These are phyloP conservation scores for Aphidoletes aphidimyza DNA, from an alignment of 2,888 invertebrate species.

Conservation along the genomic window DNA sequence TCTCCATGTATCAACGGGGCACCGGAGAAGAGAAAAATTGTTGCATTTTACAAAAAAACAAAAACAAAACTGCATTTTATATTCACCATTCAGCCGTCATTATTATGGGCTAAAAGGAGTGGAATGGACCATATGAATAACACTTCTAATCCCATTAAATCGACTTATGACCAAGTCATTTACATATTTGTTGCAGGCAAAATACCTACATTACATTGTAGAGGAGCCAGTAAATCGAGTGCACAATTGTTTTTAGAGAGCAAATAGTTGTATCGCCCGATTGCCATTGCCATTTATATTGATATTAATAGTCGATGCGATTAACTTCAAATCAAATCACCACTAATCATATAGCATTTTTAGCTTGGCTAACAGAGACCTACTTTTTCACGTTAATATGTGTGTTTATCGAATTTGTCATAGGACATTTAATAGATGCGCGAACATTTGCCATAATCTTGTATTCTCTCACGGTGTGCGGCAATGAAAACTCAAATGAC, in stretches of 20 bases:
- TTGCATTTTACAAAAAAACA: not conserved
- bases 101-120: not conserved
- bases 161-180: conserved; percentile 19
- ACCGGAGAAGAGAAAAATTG: too few species aligned
- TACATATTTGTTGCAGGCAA: not conserved
- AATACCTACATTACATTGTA: too few species aligned
- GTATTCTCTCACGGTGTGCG: conserved; percentile 18
- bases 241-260: not conserved
- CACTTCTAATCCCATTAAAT: conserved; percentile 8
- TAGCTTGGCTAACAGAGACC: not conserved
- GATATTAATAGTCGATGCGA: conserved; percentile 2
- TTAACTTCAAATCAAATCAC: conserved; percentile 3
- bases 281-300: conserved; percentile 28
- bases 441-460: too few species aligned
- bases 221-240: too few species aligned
- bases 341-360: not conserved
- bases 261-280: conserved; percentile 30
- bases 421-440: too few species aligned
- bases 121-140: not conserved
- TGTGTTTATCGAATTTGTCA: not conserved
- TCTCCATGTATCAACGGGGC: too few species aligned
- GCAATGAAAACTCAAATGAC: not conserved
- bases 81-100: not conserved
- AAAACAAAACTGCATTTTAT: not conserved
- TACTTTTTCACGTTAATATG: not conserved